Base-by-base conservation (phyloP, 2,888 invertebrate genomes). In the Euzophera pinguis region DNA sequence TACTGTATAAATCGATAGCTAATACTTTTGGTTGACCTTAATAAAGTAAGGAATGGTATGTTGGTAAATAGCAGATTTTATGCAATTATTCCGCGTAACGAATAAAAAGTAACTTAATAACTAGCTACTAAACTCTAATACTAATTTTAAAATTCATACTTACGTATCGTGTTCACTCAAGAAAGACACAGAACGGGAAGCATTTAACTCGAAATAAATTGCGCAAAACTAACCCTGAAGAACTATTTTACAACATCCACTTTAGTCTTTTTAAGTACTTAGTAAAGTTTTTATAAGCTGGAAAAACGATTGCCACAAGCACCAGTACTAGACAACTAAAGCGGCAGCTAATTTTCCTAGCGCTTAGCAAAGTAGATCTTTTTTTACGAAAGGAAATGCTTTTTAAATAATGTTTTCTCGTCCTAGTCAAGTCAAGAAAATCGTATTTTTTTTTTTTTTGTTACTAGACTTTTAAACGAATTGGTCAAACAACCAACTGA, bases 241-340 rank as follows among this genome's bases (percentile, higher is more conserved):
- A 39, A 50, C 32, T 50, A 41, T 38, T 38, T 41, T 39, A 49
- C 27, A 50, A 50, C 49, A 39, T 39, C 39, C 49, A 14, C 29
- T 41, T 49, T 50, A 50, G 41, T 50, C 49, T 41, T 29, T 50
- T 41, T 41, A 50, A 50, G 49, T 32, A 50, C 32, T 50, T 39
- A 32, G 14, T 29, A 50, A 50, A 41, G 39, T 50, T 50, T 48
- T 50, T 49, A 49, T 39, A 39, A 41, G 49, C 49, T 50, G 39
- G 38, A 39, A 50, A 41, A 50, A 50, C 32, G 39, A 39, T 39
- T 29, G 27, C 39, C 37, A 29, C 29, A 14, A 49, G 38, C n/a
- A 10, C 48, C 41, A 37, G 37, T n/a, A 7, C 48, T 37, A 50
- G 39, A 50, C 14, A 37, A 37, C 22, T 27, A 9, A 48, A 48